Evolutionary conservation across 2,888 invertebrate genomes (phyloP), one percentile per base, ranked within the genome.

Genomic region (Kuschelorhynchus macadamiae): DNA sequence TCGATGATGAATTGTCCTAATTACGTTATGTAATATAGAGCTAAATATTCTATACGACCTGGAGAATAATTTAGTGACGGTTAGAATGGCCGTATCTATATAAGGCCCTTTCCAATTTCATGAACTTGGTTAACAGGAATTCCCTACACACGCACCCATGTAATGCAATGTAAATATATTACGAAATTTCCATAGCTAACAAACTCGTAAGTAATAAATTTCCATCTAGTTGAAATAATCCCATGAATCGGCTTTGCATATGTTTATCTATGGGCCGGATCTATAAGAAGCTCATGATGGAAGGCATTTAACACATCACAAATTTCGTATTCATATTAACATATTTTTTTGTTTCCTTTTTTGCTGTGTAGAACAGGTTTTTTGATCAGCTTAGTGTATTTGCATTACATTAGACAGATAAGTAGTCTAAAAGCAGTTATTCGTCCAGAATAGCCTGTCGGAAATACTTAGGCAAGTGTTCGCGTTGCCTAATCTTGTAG

Each of bases 191-290:
- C 64, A 68, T 68, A 67, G 49, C 65, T 59, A 68, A 71, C 64
- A 62, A 71, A 71, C 71, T 56, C 41, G 63, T 60, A 70, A 18
- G 55, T 56, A 53, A 50, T 60, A 68, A 68, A 71, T 71, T 68
- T 68, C 65, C 68, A 70, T 67, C 59, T 62, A 57, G 68, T 60
- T 71, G 67, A 71, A 67, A 67, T 70, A 67, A 67, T 63, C 63
- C 49, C 55, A 64, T 65, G 50, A 67, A 60, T 64, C 49, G 67
- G 44, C 55, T 69, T 65, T 69, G 64, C 69, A 65, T 69, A 64
- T 44, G 52, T 53, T 69, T 60, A 60, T 60, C 60, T 60, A 50
- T 47, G 44, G 56, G 49, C 41, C 56, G 63, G 56, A 56, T 63
- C 55, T 39, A 33, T 33, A 50, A 18, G 36, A 50, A 33, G 36